Evolutionary conservation across 2,797 vertebrate genomes (phyloP).

Genomic region (Platyrinchus mystaceus): DNA sequence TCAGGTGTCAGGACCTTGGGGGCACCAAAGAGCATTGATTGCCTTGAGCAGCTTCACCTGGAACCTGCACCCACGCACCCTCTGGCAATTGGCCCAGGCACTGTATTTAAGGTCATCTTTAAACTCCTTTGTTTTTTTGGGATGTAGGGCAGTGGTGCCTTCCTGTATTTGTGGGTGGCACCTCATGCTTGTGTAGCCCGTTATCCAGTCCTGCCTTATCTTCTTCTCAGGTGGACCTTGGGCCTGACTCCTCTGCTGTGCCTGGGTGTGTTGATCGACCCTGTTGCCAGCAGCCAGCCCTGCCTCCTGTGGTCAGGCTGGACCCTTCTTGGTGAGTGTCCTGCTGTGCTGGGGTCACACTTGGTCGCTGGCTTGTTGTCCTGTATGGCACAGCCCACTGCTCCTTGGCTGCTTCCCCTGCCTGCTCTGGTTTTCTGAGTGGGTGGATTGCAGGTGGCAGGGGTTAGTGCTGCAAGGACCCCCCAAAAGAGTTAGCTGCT

Average conservation of each 20-base stretch:
- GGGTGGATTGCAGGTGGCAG: neutral
- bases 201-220: neutral
- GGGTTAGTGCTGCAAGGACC: neutral
- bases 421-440: neutral
- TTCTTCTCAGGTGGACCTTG: neutral
- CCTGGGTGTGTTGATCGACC: neutral
- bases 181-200: neutral
- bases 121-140: accelerated
- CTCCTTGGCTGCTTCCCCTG: neutral
- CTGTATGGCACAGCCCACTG: neutral
- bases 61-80: accelerated
- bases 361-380: neutral
- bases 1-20: neutral
- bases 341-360: neutral
- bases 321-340: neutral
- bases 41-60: neutral
- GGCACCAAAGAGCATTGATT: neutral
- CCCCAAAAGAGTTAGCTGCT: neutral
- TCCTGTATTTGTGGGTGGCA: accelerated
- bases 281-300: neutral
- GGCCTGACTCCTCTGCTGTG: neutral
- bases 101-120: neutral
- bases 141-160: accelerated
- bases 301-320: neutral
- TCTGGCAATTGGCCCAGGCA: neutral